phyloP scores from a whole-genome alignment of 2,113 vertebrate species.

The Channa maculata region DNA sequence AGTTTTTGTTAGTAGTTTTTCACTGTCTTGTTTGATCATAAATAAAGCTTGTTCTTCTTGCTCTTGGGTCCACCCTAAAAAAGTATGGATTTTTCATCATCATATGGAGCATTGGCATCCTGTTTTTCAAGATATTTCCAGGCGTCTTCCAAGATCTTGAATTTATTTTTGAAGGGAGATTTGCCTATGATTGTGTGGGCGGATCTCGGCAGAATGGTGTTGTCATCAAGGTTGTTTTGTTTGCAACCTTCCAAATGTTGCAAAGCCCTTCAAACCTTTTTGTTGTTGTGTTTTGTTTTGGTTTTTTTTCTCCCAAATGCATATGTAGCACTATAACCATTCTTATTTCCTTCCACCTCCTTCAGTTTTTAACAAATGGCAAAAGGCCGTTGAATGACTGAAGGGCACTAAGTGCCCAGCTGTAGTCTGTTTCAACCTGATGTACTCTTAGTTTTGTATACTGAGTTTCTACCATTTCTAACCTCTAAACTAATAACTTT shows the following conservation, averaged over 20 bases:
- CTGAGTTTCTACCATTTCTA: no score
- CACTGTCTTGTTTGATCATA: no score
- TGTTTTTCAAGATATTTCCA: background rate
- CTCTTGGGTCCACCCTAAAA: no score
- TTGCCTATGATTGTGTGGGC: slow-evolving; percentile 2
- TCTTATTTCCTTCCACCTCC: slow-evolving; percentile 16
- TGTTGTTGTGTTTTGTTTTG: no score
- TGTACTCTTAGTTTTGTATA: background rate
- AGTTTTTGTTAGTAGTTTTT: no score
- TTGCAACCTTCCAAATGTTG: slow-evolving; percentile 32
- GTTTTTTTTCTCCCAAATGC: slow-evolving; percentile 14
- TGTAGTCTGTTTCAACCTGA: slow-evolving; percentile 18
- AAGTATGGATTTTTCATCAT: slow-evolving; percentile 20
- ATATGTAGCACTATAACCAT: slow-evolving; percentile 31
- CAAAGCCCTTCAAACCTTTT: slow-evolving; percentile 28
- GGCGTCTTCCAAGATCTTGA: slow-evolving; percentile 6
- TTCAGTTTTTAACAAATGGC: slow-evolving; percentile 2
- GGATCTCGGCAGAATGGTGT: background rate
- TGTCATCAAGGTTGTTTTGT: background rate
- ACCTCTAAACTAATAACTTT: no score
- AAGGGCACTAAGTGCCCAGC: slow-evolving; percentile 12
- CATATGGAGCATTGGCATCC: background rate
- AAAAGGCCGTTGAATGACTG: slow-evolving; percentile 15
- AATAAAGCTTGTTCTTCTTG: no score
- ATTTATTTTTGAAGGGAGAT: slow-evolving; percentile 29